Evolutionary conservation across 2,113 vertebrate species (phyloP), one percentile per base, ranked within the genome.

Genomic region (Pteronura brasiliensis): DNA sequence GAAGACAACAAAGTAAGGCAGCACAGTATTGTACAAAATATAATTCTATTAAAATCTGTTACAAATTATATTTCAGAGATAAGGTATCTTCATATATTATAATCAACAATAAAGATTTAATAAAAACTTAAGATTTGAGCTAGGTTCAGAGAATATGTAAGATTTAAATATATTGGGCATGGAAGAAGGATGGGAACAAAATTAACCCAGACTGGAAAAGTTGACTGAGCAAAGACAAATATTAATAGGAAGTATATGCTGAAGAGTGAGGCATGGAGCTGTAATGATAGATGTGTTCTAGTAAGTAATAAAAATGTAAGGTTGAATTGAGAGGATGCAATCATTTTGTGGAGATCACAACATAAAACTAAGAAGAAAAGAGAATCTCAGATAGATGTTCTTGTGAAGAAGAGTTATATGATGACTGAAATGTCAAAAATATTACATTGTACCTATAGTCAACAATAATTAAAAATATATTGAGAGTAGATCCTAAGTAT

Each of bases 11-110:
- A n/a, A 49, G 13, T 6, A 72, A 44, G 47, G 4, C 12, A 42
- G 2, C 25, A 15, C 21, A 49, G 1, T 61, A 10, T 10, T 55
- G 1, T 12, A 6, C 1, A 10, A 18, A 0, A 3, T 1, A 59
- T 3, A 95, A 44, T 1, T 12, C 15, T 8, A 36, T 2, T 49
- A 36, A 69, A 39, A 71, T 82, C 31, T 61, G 12, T 47, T 6
- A 77, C 7, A 77, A 42, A 25, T 39, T 57, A 65, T 42, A 55
- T 20, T 74, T 61, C 55, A 76, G n/a, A 74, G 72, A 44, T 29
- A 69, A 92, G 1, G 3, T 34, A 18, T 8, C 27, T 72, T 27
- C 4, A 81, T 39, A 15, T 1, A 92, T 27, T 42, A 71, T 2
- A 77, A 6, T n/a, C 23, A 10, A 42, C 14, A 76, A 63, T 42